These are phyloP conservation scores for Neomonachus schauinslandi DNA, from an alignment of 2,113 vertebrate species.

Conservation along the genomic window DNA sequence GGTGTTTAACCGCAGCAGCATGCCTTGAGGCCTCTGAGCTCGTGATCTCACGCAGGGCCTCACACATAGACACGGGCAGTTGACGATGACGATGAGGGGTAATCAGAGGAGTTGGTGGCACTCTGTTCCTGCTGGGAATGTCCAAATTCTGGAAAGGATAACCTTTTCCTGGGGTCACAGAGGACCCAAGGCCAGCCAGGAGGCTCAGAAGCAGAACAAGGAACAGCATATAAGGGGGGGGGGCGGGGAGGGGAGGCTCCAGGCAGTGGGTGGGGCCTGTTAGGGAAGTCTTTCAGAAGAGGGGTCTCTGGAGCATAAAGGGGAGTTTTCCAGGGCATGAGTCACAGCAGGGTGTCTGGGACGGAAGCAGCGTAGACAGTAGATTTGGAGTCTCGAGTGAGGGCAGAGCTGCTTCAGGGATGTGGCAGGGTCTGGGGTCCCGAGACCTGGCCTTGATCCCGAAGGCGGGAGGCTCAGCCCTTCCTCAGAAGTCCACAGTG, in stretches of 20 bases:
- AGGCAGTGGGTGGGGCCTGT: not conserved
- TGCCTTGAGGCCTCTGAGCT: not conserved
- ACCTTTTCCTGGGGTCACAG: not conserved
- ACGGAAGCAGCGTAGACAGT: too few relatives aligned
- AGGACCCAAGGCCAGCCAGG: not conserved
- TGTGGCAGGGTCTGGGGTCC: not conserved
- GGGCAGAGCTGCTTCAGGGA: not conserved
- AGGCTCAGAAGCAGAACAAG: not conserved
- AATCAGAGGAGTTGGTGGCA: not conserved
- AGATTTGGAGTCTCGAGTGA: not conserved
- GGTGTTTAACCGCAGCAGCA: too few relatives aligned
- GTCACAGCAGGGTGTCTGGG: not conserved
- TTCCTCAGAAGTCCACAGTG: not conserved
- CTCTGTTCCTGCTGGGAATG: not conserved
- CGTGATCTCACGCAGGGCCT: too few relatives aligned
- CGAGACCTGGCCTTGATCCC: not conserved
- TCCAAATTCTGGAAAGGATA: not conserved
- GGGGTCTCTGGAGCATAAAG: not conserved
- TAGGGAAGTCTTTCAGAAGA: not conserved
- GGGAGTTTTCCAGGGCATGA: not conserved
- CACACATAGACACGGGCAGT: not conserved
- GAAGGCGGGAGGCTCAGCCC: not conserved
- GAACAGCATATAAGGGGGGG: not conserved
- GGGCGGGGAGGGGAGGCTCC: fast-evolving
- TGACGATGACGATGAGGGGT: fast-evolving